Evolutionary conservation across 2,888 invertebrate species (phyloP).

Genomic region (Pheosia tremula): DNA sequence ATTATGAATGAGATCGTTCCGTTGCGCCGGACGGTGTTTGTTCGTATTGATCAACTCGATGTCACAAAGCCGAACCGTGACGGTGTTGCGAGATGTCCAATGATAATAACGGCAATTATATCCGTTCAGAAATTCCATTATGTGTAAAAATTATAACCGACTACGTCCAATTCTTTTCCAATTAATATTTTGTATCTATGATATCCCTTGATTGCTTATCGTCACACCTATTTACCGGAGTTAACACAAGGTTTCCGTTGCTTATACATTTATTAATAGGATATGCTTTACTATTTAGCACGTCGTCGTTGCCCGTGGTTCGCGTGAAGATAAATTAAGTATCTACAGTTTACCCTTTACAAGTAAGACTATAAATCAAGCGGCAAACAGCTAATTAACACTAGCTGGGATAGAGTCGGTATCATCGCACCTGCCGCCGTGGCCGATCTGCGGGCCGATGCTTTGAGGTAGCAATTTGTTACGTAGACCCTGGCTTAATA

Average conservation of each 20-base stretch:
- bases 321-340: slow-evolving; percentile 52
- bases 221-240: background rate
- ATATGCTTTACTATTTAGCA: slow-evolving; percentile 32
- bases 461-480: slow-evolving; percentile 49
- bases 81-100: slow-evolving; percentile 68
- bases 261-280: slow-evolving; percentile 25
- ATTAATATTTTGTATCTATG: too few species aligned
- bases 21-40: slow-evolving; percentile 53
- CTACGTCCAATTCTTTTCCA: too few species aligned
- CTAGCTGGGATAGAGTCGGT: slow-evolving; percentile 49
- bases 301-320: slow-evolving; percentile 45
- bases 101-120: slow-evolving; percentile 37
- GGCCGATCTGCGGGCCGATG: slow-evolving; percentile 25
- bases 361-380: slow-evolving; percentile 70
- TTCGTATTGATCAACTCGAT: slow-evolving; percentile 55
- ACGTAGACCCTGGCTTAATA: slow-evolving; percentile 15
- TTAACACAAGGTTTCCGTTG: background rate
- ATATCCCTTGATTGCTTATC: background rate
- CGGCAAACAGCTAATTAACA: slow-evolving; percentile 68
- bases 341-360: slow-evolving; percentile 51
- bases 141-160: background rate
- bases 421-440: slow-evolving; percentile 62
- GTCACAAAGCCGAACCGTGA: slow-evolving; percentile 57
- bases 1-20: slow-evolving; percentile 58
- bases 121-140: background rate